Conservation (phyloP, 2,113 vertebrate genomes). For the Pseudopodoces humilis region DNA sequence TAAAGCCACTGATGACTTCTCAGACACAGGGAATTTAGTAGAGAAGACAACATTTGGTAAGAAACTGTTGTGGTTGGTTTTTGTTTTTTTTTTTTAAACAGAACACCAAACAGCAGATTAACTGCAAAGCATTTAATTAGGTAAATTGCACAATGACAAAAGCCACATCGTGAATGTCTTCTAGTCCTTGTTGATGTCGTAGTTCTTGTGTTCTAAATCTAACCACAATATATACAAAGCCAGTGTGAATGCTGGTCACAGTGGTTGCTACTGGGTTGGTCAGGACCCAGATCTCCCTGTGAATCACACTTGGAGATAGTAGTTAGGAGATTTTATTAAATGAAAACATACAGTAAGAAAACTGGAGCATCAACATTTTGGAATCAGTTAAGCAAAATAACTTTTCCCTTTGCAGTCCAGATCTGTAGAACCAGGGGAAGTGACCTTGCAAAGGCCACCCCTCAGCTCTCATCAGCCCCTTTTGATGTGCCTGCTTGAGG, state of each 20-base stretch:
- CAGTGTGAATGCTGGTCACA: neutral
- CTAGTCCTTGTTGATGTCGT: fast-evolving
- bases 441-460: neutral
- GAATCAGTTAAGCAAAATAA: neutral
- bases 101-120: neutral
- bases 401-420: neutral
- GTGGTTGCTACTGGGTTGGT: neutral
- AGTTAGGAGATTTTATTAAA: neutral
- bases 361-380: neutral
- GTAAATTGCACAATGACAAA: neutral
- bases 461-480: neutral
- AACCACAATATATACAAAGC: neutral
- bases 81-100: neutral
- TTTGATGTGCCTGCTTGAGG: neutral
- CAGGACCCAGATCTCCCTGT: neutral
- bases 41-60: conserved; percentile 92
- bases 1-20: conserved; percentile 88
- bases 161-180: neutral
- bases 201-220: neutral
- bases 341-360: neutral
- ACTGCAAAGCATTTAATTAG: neutral
- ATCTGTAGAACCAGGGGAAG: neutral
- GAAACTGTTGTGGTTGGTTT: neutral
- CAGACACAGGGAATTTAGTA: conserved; percentile 80
- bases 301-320: neutral